Base-by-base conservation (phyloP, 2,797 vertebrate species). In the Staurois parvus region DNA sequence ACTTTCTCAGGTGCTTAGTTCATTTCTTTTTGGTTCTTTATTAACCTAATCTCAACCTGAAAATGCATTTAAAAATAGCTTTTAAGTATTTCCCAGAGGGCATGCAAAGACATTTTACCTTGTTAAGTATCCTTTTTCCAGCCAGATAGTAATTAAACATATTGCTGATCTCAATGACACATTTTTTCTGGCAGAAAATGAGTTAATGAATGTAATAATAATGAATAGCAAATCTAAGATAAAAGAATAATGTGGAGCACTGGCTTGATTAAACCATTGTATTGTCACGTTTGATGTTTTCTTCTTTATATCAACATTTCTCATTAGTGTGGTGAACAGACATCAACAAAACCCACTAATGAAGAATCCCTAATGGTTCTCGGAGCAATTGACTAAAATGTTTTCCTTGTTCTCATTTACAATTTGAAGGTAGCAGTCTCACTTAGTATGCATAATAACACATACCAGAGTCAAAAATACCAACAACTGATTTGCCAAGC, bases 331-430 rank as follows among this genome's bases (percentile, higher is more conserved):
- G 40, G 80, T 83, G 80, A 87, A 76, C 81, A 83, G 85, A 83
- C 69, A 74, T 87, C 85, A 87, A 87, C 85, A 87, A 87, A 87
- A 87, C 80, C 75, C 70, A 83, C 85, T 83, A 87, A 87, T 87
- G 85, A 87, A 87, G 80, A 87, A 83, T 83, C 85, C 74, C 85
- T 87, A 87, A 87, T 87, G 80, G 85, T 72, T 87, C 76, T 72
- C 75, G 17, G 40, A 83, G 80, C 85, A 87, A 87, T 87, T 87
- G 85, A 87, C 85, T 87, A 87, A 83, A 87, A 87, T 87, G 85
- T 82, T 86, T 86, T 86, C 85, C 79, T 77, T 82, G 79, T 83
- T 87, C 85, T 87, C 85, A 87, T 87, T 87, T 87, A 72, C 80
- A 83, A 79, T 87, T 83, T 87, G 56, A 87, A 87, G 80, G 80